Evolutionary conservation across 2,113 vertebrate species (phyloP).

Genomic region (Hippocampus comes): DNA sequence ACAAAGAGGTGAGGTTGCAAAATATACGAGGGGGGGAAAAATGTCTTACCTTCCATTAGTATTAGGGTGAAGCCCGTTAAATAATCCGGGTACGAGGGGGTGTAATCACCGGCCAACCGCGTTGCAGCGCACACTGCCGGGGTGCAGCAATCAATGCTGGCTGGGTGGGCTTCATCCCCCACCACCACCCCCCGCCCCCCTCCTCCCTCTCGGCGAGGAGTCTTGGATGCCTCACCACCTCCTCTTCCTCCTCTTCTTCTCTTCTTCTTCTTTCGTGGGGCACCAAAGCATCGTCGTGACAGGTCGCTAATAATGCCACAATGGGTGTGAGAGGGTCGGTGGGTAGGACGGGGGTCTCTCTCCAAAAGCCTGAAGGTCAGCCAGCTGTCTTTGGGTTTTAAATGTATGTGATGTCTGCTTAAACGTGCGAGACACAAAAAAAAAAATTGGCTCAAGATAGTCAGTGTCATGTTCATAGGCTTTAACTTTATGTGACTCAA

Average conservation of each 20-base stretch:
- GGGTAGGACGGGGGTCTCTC: neutral
- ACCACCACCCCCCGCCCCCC: neutral
- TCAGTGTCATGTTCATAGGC: neutral
- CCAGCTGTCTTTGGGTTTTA: neutral
- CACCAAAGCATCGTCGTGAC: neutral
- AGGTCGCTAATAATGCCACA: neutral
- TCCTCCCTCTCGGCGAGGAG: neutral
- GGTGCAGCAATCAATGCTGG: neutral
- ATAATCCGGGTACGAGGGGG: neutral
- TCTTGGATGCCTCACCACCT: slow-evolving; percentile 4
- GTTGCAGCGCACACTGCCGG: neutral
- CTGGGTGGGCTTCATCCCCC: neutral
- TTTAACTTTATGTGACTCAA: neutral
- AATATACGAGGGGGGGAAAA: neutral
- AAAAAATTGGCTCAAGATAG: neutral
- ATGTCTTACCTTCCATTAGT: neutral
- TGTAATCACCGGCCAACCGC: neutral
- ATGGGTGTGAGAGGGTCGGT: neutral
- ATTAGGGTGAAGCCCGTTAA: neutral
- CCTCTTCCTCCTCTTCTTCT: neutral
- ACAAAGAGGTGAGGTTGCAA: neutral
- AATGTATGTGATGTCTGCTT: neutral
- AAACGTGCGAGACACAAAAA: neutral
- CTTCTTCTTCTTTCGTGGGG: neutral
- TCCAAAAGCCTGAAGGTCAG: neutral